Evolutionary conservation across 92 coral and sea anemone species (phyloP).

Genomic region (Pocillopora grandis): DNA sequence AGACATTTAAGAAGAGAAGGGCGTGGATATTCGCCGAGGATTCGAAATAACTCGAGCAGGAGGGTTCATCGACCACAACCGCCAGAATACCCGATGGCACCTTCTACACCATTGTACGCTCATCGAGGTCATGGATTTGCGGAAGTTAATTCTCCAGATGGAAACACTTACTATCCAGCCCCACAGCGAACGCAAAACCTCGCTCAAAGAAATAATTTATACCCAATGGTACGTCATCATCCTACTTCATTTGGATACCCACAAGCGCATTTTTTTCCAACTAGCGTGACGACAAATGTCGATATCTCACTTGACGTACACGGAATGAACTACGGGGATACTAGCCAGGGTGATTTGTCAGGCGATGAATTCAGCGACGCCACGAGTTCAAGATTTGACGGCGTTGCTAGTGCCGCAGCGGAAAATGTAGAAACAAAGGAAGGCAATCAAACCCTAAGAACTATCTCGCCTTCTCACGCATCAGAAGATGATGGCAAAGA

Average conservation of each 20-base stretch:
- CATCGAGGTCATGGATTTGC: conserved; percentile 23
- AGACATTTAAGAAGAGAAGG: conserved; percentile 67
- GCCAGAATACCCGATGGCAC: conserved; percentile 27
- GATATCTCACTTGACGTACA: conserved; percentile 49
- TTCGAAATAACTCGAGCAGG: conserved; percentile 43
- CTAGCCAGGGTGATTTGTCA: conserved; percentile 65
- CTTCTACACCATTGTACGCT: conserved; percentile 24
- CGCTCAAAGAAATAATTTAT: not conserved
- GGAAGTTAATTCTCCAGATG: conserved; percentile 2
- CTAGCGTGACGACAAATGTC: conserved; percentile 53
- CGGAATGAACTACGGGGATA: conserved; percentile 63
- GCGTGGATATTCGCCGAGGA: conserved; percentile 13
- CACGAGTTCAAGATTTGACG: conserved; percentile 63
- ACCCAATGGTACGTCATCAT: conserved; percentile 18
- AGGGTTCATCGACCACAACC: conserved; percentile 48
- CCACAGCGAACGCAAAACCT: conserved; percentile 1
- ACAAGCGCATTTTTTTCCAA: conserved; percentile 50
- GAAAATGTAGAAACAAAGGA: conserved; percentile 8
- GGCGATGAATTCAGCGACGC: conserved; percentile 73
- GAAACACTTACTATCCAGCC: conserved; percentile 11
- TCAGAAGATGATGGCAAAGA: conserved; percentile 2
- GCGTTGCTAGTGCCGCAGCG: conserved; percentile 29
- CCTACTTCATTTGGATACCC: conserved; percentile 28
- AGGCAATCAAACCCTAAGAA: not conserved
- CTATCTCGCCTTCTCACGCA: not conserved